A percentile compares a stretch with the other conserved stretches of the same genome.
Evolutionary conservation across 2,888 invertebrate species (phyloP).

Genomic region (Nezara viridula): DNA sequence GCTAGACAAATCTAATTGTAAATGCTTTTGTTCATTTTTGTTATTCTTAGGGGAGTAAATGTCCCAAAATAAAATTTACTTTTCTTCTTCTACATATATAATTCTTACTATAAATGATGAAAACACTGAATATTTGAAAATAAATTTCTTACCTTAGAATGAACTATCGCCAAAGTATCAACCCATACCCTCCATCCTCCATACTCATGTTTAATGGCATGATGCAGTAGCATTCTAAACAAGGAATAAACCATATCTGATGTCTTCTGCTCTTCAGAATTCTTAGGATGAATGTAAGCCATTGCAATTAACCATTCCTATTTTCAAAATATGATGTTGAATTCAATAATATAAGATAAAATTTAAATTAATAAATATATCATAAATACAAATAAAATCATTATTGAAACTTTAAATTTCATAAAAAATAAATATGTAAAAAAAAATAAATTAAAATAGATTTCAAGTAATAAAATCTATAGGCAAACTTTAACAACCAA

Average conservation of each 20-base stretch:
- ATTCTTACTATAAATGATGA: not conserved
- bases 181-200: constrained; percentile 99
- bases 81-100: too few species aligned
- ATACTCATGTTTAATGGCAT: constrained; percentile 98
- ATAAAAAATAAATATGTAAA: not conserved
- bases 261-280: constrained; percentile 94
- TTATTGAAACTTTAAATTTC: not conserved
- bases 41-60: too few species aligned
- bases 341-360: too few species aligned
- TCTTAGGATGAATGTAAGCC: constrained; percentile 98
- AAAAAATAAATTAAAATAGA: too few species aligned
- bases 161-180: constrained; percentile 98
- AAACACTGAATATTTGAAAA: not conserved
- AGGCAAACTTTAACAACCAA: too few species aligned
- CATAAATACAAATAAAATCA: not conserved
- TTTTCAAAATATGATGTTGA: constrained; percentile 54
- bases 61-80: too few species aligned
- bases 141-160: constrained; percentile 85
- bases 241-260: constrained; percentile 98
- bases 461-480: too few species aligned
- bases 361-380: too few species aligned
- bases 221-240: constrained; percentile 97
- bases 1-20: too few species aligned
- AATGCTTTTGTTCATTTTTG: too few species aligned
- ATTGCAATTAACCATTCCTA: constrained; percentile 98